A percentile compares a stretch with the other conserved stretches of the same genome.
These are phyloP conservation scores for Philonicus albiceps DNA, from an alignment of 2,888 invertebrate genomes.

Conservation along the genomic window DNA sequence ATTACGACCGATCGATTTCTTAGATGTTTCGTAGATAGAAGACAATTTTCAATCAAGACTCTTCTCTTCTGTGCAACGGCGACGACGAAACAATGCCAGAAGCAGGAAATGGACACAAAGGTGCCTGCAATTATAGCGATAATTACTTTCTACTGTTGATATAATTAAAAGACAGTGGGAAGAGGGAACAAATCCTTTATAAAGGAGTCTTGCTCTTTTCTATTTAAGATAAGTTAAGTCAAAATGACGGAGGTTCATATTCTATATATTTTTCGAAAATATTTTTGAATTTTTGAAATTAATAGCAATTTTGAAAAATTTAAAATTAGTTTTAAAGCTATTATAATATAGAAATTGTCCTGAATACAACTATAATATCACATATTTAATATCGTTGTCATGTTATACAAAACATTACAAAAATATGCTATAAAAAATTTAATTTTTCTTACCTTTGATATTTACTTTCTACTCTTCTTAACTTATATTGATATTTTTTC, in stretches of 20 bases:
- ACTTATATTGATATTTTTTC: too few species aligned
- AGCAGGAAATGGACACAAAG: slow-evolving; percentile 29
- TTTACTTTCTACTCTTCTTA: too few species aligned
- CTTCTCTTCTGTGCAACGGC: not conserved
- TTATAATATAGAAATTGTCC: too few species aligned
- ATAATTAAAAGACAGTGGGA: not conserved
- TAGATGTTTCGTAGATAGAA: slow-evolving; percentile 11
- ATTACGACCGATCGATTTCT: slow-evolving; percentile 35
- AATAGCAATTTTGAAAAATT: too few species aligned
- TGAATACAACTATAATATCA: too few species aligned
- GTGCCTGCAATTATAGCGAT: slow-evolving; percentile 30
- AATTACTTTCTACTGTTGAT: slow-evolving; percentile 16
- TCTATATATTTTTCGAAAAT: too few species aligned
- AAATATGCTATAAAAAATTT: too few species aligned
- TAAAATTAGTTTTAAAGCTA: too few species aligned
- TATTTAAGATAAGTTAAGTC: not conserved
- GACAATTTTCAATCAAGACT: slow-evolving; percentile 26
- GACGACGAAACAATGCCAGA: not conserved
- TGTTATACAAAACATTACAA: too few species aligned
- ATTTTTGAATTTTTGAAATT: too few species aligned
- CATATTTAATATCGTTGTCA: too few species aligned
- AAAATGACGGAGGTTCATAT: not conserved
- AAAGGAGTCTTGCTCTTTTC: not conserved
- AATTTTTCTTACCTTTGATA: too few species aligned
- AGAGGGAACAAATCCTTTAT: not conserved